Evolutionary conservation across 2,888 invertebrate species (phyloP).

Genomic region (Hemicrepidius hirtus): DNA sequence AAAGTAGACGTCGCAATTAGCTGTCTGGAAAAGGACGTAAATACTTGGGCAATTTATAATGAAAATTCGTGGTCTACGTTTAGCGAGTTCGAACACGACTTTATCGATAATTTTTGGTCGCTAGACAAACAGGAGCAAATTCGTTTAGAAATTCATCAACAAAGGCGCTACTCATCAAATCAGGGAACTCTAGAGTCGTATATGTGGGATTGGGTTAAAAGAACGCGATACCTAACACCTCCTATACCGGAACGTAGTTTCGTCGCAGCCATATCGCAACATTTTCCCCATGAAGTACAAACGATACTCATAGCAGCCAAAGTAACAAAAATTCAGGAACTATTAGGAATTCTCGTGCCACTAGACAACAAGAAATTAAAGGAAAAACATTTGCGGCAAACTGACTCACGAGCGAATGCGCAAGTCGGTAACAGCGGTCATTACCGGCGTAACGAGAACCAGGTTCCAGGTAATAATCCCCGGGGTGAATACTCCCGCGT

Average conservation of each 20-base stretch:
- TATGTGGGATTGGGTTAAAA: constrained; percentile 4
- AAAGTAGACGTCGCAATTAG: background rate
- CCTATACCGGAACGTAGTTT: background rate
- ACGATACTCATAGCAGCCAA: background rate
- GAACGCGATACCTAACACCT: background rate
- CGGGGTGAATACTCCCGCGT: too few relatives aligned
- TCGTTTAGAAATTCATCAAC: background rate
- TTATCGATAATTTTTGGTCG: constrained; percentile 9
- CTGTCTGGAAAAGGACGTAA: background rate
- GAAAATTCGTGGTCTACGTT: background rate
- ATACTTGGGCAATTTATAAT: background rate
- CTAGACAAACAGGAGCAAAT: background rate
- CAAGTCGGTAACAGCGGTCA: too few relatives aligned
- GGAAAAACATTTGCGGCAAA: too few relatives aligned
- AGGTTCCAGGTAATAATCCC: too few relatives aligned
- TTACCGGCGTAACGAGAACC: too few relatives aligned
- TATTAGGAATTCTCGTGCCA: background rate
- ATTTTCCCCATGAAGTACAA: constrained; percentile 3
- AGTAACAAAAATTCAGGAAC: background rate
- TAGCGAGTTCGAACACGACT: constrained; percentile 6
- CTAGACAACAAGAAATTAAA: background rate
- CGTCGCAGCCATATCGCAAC: background rate
- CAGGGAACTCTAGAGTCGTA: background rate
- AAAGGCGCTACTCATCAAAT: background rate
- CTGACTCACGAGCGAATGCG: too few relatives aligned